A percentile compares a stretch with the other conserved stretches of the same genome.
Conservation (phyloP, 2,888 invertebrate species). For the Phaedon cochleariae region DNA sequence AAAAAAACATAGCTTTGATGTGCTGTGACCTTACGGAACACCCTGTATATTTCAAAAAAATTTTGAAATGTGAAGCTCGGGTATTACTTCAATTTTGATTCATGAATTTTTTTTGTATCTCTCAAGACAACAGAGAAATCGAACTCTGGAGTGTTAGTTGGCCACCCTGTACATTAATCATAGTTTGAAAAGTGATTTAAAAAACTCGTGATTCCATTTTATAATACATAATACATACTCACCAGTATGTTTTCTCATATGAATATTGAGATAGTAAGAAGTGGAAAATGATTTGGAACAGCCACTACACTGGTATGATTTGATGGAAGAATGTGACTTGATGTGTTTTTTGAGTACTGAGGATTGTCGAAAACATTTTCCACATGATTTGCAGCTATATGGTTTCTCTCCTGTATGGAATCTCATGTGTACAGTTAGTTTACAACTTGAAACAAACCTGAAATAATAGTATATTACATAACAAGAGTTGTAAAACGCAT, state of each 20-base stretch:
- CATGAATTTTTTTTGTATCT: no score
- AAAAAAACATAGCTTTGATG: no score
- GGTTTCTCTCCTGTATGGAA: constrained; percentile 52
- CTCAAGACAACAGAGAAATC: no score
- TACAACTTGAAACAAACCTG: constrained; percentile 53
- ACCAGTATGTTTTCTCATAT: constrained; percentile 43
- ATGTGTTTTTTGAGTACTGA: constrained; percentile 47
- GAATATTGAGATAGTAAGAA: constrained; percentile 51
- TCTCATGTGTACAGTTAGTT: constrained; percentile 50
- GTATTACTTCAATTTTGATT: no score
- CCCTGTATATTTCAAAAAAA: no score
- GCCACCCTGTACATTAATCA: no score
- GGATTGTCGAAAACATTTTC: constrained; percentile 51
- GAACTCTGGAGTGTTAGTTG: no score
- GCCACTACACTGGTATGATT: constrained; percentile 47
- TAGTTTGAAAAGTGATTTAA: no score
- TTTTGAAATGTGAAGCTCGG: no score
- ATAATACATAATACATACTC: constrained; percentile 16
- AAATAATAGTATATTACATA: constrained; percentile 19
- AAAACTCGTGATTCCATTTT: no score
- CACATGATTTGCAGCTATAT: constrained; percentile 49
- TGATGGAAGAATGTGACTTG: constrained; percentile 47
- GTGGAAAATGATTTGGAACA: constrained; percentile 51
- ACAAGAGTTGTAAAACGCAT: background rate
- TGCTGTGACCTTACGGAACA: no score